These are phyloP conservation scores for Microtus oregoni DNA, from an alignment of 2,113 vertebrate genomes.

Conservation along the genomic window DNA sequence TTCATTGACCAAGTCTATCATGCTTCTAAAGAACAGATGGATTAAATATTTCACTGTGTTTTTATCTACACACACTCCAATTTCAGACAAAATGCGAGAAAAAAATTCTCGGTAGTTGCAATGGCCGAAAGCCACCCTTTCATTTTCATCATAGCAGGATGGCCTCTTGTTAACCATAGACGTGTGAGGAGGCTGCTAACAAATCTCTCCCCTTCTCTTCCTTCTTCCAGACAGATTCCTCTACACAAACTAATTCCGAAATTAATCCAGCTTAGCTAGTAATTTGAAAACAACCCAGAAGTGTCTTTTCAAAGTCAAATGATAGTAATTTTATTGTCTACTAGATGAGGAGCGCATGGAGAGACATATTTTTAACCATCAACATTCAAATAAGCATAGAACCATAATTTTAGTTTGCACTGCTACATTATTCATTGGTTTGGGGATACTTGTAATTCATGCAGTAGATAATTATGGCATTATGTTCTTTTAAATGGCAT, in stretches of 20 bases:
- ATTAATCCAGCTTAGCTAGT: slow-evolving; percentile 27
- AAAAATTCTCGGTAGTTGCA: background rate
- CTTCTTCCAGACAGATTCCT: background rate
- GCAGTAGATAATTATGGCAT: slow-evolving; percentile 70
- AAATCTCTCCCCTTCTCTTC: background rate
- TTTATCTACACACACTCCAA: background rate
- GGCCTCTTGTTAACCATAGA: background rate
- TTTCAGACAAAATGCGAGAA: slow-evolving; percentile 23
- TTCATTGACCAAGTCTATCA: background rate
- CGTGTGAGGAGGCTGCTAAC: background rate
- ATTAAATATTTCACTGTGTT: background rate
- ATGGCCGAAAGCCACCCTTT: background rate
- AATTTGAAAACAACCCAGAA: slow-evolving; percentile 49
- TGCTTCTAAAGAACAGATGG: background rate
- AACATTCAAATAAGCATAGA: slow-evolving; percentile 60
- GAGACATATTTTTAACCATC: slow-evolving; percentile 66
- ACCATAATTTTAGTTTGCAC: slow-evolving; percentile 59
- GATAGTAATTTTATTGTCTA: slow-evolving; percentile 67
- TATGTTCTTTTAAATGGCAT: slow-evolving; percentile 68
- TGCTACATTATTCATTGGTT: slow-evolving; percentile 72
- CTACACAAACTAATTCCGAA: slow-evolving; percentile 22
- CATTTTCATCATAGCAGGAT: background rate
- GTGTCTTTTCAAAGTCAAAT: slow-evolving; percentile 50
- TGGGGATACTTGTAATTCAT: slow-evolving; percentile 68
- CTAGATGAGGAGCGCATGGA: background rate